Conservation (phyloP, 2,113 vertebrate species). For the Philantomba maxwellii region DNA sequence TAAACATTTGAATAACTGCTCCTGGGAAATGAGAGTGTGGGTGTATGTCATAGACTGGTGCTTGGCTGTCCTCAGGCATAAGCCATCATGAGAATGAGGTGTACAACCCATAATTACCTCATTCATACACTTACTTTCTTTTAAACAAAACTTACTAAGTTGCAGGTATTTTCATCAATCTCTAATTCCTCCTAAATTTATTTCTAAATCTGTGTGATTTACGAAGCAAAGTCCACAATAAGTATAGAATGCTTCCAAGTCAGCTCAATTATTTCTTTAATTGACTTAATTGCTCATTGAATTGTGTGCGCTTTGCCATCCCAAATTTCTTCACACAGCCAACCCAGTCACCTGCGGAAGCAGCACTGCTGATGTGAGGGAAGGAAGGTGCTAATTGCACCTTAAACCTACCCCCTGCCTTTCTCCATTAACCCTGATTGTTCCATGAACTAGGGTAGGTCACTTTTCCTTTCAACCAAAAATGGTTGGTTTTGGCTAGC, state of each 20-base stretch:
- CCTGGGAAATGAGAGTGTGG: rapidly evolving
- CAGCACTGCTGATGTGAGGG: not conserved
- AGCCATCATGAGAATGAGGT: not conserved
- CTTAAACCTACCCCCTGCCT: not conserved
- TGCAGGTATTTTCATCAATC: not conserved
- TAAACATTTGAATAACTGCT: not conserved
- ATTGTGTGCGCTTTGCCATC: not conserved
- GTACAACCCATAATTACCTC: not conserved
- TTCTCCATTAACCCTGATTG: not conserved
- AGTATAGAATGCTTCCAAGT: not conserved
- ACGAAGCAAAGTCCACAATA: not conserved
- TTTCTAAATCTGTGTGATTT: not conserved
- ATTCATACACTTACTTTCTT: not conserved
- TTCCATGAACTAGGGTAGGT: not conserved
- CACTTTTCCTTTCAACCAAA: not conserved
- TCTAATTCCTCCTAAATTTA: not conserved
- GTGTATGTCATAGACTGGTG: not conserved
- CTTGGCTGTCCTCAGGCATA: not conserved
- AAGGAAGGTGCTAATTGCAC: not conserved
- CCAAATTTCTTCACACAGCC: not conserved
- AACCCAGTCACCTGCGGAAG: not conserved
- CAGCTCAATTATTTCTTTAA: not conserved
- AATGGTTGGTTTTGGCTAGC: not conserved
- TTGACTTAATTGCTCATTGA: not conserved
- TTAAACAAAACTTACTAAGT: not conserved